Evolutionary conservation across 2,888 invertebrate species (phyloP), one percentile per base, ranked within the genome.

Genomic region (Caenorhabditis macrosperma): DNA sequence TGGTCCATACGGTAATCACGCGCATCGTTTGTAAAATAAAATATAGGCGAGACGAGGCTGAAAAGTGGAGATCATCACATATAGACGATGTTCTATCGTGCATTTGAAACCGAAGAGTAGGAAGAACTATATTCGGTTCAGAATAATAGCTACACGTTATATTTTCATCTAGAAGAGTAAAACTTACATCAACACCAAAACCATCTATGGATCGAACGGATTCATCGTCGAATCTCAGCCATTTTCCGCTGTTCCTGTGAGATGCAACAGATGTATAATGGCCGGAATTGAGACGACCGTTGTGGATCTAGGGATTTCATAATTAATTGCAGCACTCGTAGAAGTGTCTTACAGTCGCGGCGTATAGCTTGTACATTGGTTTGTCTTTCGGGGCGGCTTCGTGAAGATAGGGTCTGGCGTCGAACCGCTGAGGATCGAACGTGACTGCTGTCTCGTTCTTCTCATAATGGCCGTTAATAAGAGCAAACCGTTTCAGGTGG

Each of bases 181-280:
- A n/a, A 68, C n/a, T 63, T 46, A 85, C 86, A 63, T 84, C 78
- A 28, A 86, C 68, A 24, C 61, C 46, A n/a, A 50, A 55, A 17
- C 59, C 63, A n/a, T 64, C 75, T 10, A 78, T 71, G 4, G 60
- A 35, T 12, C 74, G 55, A 12, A 84, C 84, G 9, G 35, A 26
- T 17, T 87, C 86, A 66, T 89, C 89, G 69, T 89, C 87, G 71
- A 85, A 87, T 61, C 83, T 71, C 9, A 86, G 57, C 89, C 89
- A 89, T 48, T 81, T 77, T 6, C 72, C 61, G 20, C 46, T 66
- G 26, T 22, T 24, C 17, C 78, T 24, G 76, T 87, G 87, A 3
- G 75, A 75, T 6, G 85, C 85, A 20, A 66, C 69, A 0, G 89
- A 79, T 10, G 88, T 89, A 81, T 89, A 89, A 63, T 89, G 89